A percentile compares a stretch with the other conserved stretches of the same genome.
phyloP scores from a whole-genome alignment of 2,113 vertebrate species.

The Elephas maximus region DNA sequence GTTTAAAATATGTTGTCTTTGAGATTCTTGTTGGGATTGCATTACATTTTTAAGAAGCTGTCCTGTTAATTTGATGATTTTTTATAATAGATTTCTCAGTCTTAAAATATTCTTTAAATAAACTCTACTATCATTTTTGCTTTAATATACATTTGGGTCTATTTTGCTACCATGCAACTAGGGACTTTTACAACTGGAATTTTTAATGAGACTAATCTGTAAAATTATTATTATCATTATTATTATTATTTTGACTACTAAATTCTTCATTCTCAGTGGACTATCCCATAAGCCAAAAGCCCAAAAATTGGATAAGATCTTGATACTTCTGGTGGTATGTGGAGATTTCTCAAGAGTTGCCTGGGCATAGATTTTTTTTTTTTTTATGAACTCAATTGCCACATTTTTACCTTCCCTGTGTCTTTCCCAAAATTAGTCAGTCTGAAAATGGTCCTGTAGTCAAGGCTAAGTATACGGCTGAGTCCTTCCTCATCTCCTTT shows the following conservation, averaged over 20 bases:
- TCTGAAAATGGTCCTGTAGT: not conserved
- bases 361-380: not conserved
- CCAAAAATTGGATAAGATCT: not conserved
- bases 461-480: not conserved
- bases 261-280: not conserved
- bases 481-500: not conserved
- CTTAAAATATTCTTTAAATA: not conserved
- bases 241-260: not conserved
- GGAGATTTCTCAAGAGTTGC: not conserved
- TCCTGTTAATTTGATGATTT: not conserved
- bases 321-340: not conserved
- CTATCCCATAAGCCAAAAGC: not conserved
- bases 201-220: not conserved
- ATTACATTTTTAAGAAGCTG: not conserved
- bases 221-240: not conserved
- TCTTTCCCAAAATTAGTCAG: not conserved
- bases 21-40: not conserved
- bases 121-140: not conserved
- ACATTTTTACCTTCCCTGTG: not conserved
- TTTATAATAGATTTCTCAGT: not conserved
- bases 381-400: not conserved
- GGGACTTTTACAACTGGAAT: not conserved
- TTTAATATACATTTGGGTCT: not conserved
- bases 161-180: not conserved
- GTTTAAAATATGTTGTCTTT: slow-evolving; percentile 28